Evolutionary conservation across 2,888 invertebrate species (phyloP).

Genomic region (Diloba caeruleocephala): DNA sequence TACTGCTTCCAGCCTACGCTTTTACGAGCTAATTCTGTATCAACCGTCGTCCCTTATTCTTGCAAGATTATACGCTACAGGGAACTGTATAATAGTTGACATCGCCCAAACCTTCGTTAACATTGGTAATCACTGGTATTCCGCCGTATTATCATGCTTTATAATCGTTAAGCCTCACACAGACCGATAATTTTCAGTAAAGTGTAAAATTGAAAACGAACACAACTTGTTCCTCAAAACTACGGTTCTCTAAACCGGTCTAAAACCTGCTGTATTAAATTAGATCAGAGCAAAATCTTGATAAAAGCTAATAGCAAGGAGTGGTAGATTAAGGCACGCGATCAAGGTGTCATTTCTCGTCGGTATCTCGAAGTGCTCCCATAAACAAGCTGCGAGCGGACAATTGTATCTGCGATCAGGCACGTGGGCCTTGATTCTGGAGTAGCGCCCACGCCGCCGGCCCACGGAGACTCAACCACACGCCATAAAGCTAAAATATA

Average conservation of each 20-base stretch:
- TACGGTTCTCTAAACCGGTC: conserved; percentile 27
- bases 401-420: conserved; percentile 84
- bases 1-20: conserved; percentile 61
- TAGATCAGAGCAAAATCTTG: conserved; percentile 43
- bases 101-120: conserved; percentile 22
- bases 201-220: conserved; percentile 1
- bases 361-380: conserved; percentile 74
- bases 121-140: conserved; percentile 9
- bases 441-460: conserved; percentile 84
- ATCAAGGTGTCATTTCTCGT: conserved; percentile 76
- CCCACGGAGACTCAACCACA: conserved; percentile 60
- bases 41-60: conserved; percentile 51
- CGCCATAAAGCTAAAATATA: conserved; percentile 81
- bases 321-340: conserved; percentile 69
- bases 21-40: conserved; percentile 57
- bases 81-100: conserved; percentile 42
- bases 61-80: conserved; percentile 44
- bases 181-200: background rate
- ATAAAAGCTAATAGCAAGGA: conserved; percentile 53
- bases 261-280: conserved; percentile 36
- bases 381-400: conserved; percentile 81
- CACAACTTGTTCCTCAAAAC: conserved; percentile 15
- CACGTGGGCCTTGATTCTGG: conserved; percentile 83
- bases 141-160: background rate
- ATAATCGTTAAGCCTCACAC: too few relatives aligned